Conservation (phyloP, 2,888 invertebrate genomes). For the Petrolisthes manimaculis region DNA sequence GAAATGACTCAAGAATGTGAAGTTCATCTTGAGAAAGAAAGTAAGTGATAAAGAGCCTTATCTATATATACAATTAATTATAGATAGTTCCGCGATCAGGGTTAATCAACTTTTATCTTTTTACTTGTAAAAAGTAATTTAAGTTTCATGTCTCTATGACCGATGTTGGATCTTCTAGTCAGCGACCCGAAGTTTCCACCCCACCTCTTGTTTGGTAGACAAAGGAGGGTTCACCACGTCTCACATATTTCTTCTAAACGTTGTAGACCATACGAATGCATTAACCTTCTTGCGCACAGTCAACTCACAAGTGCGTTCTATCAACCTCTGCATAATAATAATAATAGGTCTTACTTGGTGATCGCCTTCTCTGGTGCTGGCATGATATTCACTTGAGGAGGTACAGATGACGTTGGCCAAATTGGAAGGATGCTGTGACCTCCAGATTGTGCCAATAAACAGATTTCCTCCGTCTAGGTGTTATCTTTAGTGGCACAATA, state of each 20-base stretch:
- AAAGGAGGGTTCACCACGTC: background rate
- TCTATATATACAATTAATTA: conserved; percentile 33
- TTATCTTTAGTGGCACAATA: too few relatives aligned
- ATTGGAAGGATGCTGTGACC: too few relatives aligned
- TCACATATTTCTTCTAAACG: conserved; percentile 4
- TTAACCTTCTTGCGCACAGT: too few relatives aligned
- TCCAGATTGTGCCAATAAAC: too few relatives aligned
- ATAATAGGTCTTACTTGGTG: too few relatives aligned
- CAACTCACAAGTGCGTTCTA: too few relatives aligned
- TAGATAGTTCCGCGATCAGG: conserved; percentile 56
- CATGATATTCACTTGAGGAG: too few relatives aligned
- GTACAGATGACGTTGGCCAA: too few relatives aligned
- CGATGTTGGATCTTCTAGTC: conserved; percentile 1
- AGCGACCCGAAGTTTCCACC: background rate
- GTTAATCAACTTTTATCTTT: conserved; percentile 53
- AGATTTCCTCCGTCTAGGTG: too few relatives aligned
- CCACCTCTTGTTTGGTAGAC: conserved; percentile 17
- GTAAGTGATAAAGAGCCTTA: conserved; percentile 60
- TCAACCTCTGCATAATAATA: too few relatives aligned
- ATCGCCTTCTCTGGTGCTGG: too few relatives aligned
- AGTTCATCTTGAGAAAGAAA: conserved; percentile 35
- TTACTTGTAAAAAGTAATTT: conserved; percentile 34
- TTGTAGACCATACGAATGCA: conserved; percentile 1
- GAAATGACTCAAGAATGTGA: conserved; percentile 16
- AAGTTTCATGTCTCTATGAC: conserved; percentile 20